phyloP scores from a whole-genome alignment of 2,113 vertebrate species.

The Raphicerus campestris region DNA sequence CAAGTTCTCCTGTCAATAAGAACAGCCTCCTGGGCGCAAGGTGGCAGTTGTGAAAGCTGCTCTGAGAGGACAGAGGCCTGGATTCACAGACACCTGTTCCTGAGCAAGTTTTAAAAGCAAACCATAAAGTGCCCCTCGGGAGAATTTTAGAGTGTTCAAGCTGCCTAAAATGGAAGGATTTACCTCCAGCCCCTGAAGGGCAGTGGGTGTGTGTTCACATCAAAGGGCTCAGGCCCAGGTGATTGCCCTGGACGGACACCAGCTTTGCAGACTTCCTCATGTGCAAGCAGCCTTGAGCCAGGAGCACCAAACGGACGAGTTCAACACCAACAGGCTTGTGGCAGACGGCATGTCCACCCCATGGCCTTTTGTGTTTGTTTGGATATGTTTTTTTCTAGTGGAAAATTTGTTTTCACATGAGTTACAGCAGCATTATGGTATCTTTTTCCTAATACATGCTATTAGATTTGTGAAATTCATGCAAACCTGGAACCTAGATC shows the following conservation, averaged over 20 bases:
- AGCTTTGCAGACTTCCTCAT: neutral
- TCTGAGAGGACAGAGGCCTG: neutral
- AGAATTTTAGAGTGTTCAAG: neutral
- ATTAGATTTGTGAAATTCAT: neutral
- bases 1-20: neutral
- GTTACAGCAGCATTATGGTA: slow-evolving; percentile 69
- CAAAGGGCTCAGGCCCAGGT: slow-evolving; percentile 33
- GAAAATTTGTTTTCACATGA: slow-evolving; percentile 73
- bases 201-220: neutral
- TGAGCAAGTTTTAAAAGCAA: neutral
- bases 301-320: slow-evolving; percentile 68
- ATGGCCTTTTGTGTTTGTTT: slow-evolving; percentile 67
- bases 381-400: slow-evolving; percentile 71
- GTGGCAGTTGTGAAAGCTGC: neutral
- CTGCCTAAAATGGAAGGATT: neutral
- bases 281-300: slow-evolving; percentile 61
- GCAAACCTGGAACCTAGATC: neutral
- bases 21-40: neutral
- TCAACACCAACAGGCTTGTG: slow-evolving; percentile 70
- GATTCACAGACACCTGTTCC: neutral
- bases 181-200: neutral
- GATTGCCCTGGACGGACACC: neutral
- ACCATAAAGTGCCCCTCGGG: neutral
- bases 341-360: slow-evolving; percentile 56
- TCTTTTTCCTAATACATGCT: neutral